Evolutionary conservation across 2,888 invertebrate genomes (phyloP).

Genomic region (Nephrotoma appendiculata): DNA sequence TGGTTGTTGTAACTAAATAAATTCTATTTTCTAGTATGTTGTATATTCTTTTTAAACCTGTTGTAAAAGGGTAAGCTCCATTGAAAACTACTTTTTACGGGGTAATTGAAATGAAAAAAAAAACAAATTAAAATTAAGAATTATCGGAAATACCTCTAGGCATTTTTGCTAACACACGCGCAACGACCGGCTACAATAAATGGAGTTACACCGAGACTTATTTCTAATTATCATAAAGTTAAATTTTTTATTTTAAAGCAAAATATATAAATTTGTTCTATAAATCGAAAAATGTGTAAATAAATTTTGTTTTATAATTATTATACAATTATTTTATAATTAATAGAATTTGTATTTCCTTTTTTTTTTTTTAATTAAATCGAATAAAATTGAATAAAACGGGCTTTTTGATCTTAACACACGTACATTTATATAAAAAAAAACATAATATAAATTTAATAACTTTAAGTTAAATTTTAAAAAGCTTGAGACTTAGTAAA

Average conservation of each 20-base stretch:
- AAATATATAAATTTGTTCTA: background rate
- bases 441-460: background rate
- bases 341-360: background rate
- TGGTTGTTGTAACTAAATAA: background rate
- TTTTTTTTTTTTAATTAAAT: background rate
- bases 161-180: background rate
- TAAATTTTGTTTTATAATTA: background rate
- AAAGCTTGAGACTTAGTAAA: background rate
- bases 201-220: background rate
- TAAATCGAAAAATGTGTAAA: background rate
- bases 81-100: background rate
- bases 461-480: background rate
- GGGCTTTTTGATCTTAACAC: background rate
- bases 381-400: background rate
- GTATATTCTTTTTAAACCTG: background rate
- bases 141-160: background rate
- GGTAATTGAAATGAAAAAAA: background rate
- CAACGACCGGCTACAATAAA: background rate
- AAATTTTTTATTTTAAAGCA: background rate
- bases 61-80: background rate
- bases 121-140: background rate
- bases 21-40: background rate
- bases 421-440: background rate
- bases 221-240: background rate
- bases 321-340: background rate